Evolutionary conservation across 2,797 vertebrate species (phyloP).

Genomic region (Aratinga solstitialis): DNA sequence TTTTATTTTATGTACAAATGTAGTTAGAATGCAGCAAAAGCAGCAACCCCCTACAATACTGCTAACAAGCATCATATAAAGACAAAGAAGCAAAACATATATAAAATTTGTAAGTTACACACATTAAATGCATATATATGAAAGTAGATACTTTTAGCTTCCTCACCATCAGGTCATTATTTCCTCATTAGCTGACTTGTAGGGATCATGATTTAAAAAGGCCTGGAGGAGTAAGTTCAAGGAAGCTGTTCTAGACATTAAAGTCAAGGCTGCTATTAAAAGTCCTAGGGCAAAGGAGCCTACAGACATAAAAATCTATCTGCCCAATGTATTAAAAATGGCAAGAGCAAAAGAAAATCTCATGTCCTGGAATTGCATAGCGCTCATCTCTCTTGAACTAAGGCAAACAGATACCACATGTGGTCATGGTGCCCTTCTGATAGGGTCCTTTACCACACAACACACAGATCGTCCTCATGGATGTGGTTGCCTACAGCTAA

Average conservation of each 20-base stretch:
- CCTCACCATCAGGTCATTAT: not conserved
- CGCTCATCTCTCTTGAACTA: not conserved
- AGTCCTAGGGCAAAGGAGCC: not conserved
- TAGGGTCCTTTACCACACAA: not conserved
- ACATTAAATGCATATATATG: not conserved
- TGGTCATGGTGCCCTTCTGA: not conserved
- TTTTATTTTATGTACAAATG: not conserved
- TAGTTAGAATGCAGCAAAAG: not conserved
- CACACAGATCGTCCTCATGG: not conserved
- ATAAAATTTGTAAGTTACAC: not conserved
- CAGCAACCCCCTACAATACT: not conserved
- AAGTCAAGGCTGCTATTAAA: not conserved
- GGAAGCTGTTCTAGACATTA: not conserved
- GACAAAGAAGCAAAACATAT: not conserved
- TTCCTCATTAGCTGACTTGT: not conserved
- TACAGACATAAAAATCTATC: not conserved
- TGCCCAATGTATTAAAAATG: not conserved
- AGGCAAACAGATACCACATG: accelerated
- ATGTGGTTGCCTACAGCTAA: not conserved
- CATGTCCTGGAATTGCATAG: not conserved
- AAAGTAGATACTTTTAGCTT: not conserved
- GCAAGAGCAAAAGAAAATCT: not conserved
- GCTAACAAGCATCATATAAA: not conserved
- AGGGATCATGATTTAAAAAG: not conserved
- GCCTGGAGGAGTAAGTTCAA: not conserved